Conservation (phyloP, 2,797 vertebrate species). For the Sebastes goodei region DNA sequence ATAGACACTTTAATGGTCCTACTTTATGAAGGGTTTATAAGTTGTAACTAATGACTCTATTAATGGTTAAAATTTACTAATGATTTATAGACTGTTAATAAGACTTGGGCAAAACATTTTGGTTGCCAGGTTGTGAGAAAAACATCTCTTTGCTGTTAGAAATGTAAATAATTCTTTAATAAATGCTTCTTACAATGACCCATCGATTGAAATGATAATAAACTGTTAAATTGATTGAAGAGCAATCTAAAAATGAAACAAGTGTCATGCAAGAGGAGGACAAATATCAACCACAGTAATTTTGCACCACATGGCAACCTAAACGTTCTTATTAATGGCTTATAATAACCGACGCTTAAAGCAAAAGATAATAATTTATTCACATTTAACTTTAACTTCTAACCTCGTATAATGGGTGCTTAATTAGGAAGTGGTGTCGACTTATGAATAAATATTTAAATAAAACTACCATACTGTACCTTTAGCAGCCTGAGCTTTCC, state of each 20-base stretch:
- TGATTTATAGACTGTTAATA: neutral
- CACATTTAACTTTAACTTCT: neutral
- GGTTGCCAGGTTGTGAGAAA: neutral
- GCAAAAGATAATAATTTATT: neutral
- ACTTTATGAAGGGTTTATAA: neutral
- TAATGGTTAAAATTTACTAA: neutral
- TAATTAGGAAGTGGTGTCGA: neutral
- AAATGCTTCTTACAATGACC: neutral
- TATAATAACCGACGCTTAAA: neutral
- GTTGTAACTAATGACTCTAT: neutral
- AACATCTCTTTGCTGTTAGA: neutral
- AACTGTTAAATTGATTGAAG: neutral
- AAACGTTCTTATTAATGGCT: neutral
- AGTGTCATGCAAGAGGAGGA: neutral
- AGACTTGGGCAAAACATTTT: neutral
- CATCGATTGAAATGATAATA: neutral
- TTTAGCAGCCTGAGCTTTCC: slow-evolving; percentile 94
- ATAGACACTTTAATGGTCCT: neutral
- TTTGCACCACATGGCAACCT: neutral
- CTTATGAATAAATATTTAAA: neutral
- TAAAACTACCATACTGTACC: slow-evolving; percentile 74
- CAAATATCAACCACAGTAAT: neutral
- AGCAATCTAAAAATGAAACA: neutral
- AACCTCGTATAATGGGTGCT: neutral
- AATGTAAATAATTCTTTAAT: neutral